These are phyloP conservation scores for Leguminivora glycinivorella DNA, from an alignment of 1,140 invertebrate species.

Conservation along the genomic window DNA sequence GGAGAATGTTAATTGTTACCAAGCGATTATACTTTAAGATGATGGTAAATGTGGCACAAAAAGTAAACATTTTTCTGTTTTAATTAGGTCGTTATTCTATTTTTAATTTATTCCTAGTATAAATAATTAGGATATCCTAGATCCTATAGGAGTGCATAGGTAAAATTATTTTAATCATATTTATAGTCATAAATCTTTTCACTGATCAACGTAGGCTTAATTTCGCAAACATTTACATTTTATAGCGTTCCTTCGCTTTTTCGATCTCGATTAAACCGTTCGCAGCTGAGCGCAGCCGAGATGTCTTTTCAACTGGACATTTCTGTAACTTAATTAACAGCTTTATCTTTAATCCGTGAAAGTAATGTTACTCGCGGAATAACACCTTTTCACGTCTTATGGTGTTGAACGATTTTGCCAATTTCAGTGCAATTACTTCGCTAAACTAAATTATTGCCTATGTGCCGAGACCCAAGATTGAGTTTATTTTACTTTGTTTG, in stretches of 20 bases:
- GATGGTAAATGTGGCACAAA: too few relatives aligned
- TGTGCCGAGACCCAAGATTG: neutral
- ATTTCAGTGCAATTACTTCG: slow-evolving; percentile 2
- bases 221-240: neutral
- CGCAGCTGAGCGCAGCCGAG: neutral
- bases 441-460: neutral
- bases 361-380: slow-evolving; percentile 23
- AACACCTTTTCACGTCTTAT: slow-evolving; percentile 23
- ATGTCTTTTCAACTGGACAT: slow-evolving; percentile 23
- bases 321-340: slow-evolving; percentile 27
- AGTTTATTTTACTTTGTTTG: neutral
- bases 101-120: too few relatives aligned
- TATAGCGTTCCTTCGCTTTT: neutral
- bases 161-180: too few relatives aligned
- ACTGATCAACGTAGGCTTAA: neutral
- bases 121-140: too few relatives aligned
- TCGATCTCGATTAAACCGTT: slow-evolving; percentile 16
- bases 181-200: too few relatives aligned
- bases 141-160: too few relatives aligned
- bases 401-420: slow-evolving; percentile 19
- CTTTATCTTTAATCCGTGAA: slow-evolving; percentile 28
- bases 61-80: too few relatives aligned
- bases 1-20: too few relatives aligned
- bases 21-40: too few relatives aligned
- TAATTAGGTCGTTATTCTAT: too few relatives aligned